These are phyloP conservation scores for Encarsia formosa DNA, from an alignment of 2,888 invertebrate genomes.

Conservation along the genomic window DNA sequence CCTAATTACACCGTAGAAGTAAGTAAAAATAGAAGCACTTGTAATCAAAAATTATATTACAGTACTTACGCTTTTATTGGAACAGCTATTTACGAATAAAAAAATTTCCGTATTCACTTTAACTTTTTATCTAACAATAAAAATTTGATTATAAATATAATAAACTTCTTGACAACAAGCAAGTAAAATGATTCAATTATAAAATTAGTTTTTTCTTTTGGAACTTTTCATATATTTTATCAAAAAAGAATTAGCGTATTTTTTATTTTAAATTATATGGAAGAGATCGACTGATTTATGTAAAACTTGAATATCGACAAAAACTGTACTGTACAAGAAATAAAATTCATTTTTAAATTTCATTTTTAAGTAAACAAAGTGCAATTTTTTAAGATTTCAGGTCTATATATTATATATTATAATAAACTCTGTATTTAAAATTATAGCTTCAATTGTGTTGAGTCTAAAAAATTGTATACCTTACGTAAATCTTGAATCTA, in stretches of 20 bases:
- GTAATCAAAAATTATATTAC: conserved; percentile 12
- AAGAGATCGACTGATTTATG: conserved; percentile 23
- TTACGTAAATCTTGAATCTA: conserved; percentile 21
- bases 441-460: conserved; percentile 14
- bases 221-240: conserved; percentile 1
- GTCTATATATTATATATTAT: conserved; percentile 19
- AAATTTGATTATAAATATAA: conserved; percentile 4
- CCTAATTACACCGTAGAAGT: conserved; percentile 13
- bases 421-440: conserved; percentile 9
- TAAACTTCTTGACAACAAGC: not conserved
- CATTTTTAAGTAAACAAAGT: conserved; percentile 18
- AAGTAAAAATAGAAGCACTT: conserved; percentile 2
- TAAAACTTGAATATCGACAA: conserved; percentile 10
- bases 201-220: not conserved
- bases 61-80: conserved; percentile 18
- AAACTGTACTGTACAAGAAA: conserved; percentile 17
- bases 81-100: conserved; percentile 13
- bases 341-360: conserved; percentile 15
- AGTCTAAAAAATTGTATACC: conserved; percentile 12
- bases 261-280: conserved; percentile 16
- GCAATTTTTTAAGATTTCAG: conserved; percentile 18
- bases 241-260: conserved; percentile 9
- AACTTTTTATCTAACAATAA: conserved; percentile 8
- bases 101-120: conserved; percentile 10
- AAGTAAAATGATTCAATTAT: conserved; percentile 1